Base-by-base conservation (phyloP, 2,888 invertebrate genomes). In the Amphipyra berbera region DNA sequence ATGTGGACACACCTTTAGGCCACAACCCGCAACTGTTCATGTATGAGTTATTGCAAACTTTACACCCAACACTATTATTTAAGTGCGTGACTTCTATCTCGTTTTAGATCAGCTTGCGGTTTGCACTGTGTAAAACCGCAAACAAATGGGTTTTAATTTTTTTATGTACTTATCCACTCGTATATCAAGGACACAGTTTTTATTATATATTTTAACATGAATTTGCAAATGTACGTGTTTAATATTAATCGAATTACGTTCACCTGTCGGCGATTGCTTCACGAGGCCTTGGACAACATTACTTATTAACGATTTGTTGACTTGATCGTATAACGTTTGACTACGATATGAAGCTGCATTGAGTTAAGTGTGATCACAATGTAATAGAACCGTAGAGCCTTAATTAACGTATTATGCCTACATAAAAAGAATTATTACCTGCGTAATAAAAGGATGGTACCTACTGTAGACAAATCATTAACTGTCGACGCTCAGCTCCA, bases 221-320 rank as follows among this genome's bases (percentile, higher is more conserved):
- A 66, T 67, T 67, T 67, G 68, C 61, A 70, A 73, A 67, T 56
- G 41, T 56, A 68, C 48, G 54, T 56, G 50, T 52, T 74, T 40
- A 64, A 74, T 65, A 73, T 65, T 65, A 61, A 73, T 69, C 35
- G 52, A 33, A 66, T 70, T 33, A 59, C 73, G 42, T 71, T 73
- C 71, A 66, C 73, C 57, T 33, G 55, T 30, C 13, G 12, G 48
- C 7, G 61, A 75, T 73, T 70, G 68, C 61, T 59, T 49, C 75
- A 75, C 55, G 27, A 49, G 41, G 33, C 71, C 71, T 75, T 75
- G 73, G 41, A 45, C 74, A 52, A 48, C 44, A 71, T 70, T 56
- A 75, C 49, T 63, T 65, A 58, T 60, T 54, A 47, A 65, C 48
- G 38, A 8, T 50, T 55, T 45, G 44, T 73, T 56, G 47, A 60